phyloP scores from a whole-genome alignment of 2,797 vertebrate species.

The Eurystomus glaucurus region DNA sequence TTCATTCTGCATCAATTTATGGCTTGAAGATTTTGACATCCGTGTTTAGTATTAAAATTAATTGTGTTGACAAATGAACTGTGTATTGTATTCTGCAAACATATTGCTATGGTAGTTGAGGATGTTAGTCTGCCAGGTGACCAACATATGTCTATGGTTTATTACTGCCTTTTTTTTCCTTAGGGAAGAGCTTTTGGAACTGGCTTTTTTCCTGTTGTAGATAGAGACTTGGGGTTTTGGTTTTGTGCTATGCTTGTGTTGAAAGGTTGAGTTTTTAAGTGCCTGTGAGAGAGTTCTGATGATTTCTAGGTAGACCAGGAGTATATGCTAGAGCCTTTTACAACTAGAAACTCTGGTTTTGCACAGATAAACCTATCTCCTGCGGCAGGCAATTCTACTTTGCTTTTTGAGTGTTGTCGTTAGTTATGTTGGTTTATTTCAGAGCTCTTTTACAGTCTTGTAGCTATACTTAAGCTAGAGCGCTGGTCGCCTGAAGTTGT shows the following conservation, averaged over 20 bases:
- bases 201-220: background rate
- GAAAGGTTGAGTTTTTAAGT: background rate
- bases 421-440: background rate
- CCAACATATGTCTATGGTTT: background rate
- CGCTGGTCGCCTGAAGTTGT: background rate
- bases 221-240: background rate
- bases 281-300: background rate
- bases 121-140: background rate
- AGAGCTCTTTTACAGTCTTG: background rate
- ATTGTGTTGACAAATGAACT: rapidly evolving
- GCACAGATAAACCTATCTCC: background rate
- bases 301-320: background rate
- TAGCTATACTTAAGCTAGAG: background rate
- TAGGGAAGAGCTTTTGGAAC: background rate
- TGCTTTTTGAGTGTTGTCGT: background rate
- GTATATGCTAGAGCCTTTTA: background rate
- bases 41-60: background rate
- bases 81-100: background rate
- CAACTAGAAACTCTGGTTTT: background rate
- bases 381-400: background rate
- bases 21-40: rapidly evolving
- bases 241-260: rapidly evolving
- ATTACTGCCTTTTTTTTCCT: background rate
- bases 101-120: rapidly evolving
- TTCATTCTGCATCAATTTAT: background rate